Conservation (phyloP, 2,888 invertebrate species). For the Neoaliturus tenellus region DNA sequence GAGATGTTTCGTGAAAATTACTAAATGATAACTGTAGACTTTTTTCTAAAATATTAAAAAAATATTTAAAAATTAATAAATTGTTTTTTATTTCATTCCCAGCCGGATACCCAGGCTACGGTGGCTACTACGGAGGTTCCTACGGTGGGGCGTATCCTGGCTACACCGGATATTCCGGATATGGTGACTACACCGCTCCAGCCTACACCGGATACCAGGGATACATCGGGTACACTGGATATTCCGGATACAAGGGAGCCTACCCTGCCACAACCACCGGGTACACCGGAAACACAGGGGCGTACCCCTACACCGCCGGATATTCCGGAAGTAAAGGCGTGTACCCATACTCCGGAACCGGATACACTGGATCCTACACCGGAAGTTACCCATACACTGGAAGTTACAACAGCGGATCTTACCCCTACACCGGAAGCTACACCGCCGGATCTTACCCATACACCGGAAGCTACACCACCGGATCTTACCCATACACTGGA, state of each 20-base stretch:
- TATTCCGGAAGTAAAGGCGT: background rate
- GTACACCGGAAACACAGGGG: background rate
- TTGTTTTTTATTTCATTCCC: background rate
- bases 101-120: conserved; percentile 12
- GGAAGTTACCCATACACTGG: conserved; percentile 1
- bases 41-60: no score
- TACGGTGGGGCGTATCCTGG: background rate
- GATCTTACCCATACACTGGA: background rate
- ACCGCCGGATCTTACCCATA: background rate
- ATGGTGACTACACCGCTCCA: background rate
- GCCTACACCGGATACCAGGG: conserved; percentile 21
- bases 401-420: background rate
- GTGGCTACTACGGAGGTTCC: conserved; percentile 6
- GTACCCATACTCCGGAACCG: background rate
- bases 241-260: background rate
- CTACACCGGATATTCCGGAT: conserved; percentile 18
- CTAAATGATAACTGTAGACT: no score
- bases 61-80: no score
- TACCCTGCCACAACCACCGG: background rate
- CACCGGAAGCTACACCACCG: background rate
- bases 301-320: conserved; percentile 15
- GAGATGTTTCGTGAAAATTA: no score
- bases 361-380: conserved; percentile 9
- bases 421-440: background rate
- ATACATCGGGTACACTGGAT: conserved; percentile 6